Percentiles rank a stretch among this genome's conserved stretches.
These are phyloP conservation scores for Agrochola lychnidis DNA, from an alignment of 2,888 invertebrate genomes.

Conservation along the genomic window DNA sequence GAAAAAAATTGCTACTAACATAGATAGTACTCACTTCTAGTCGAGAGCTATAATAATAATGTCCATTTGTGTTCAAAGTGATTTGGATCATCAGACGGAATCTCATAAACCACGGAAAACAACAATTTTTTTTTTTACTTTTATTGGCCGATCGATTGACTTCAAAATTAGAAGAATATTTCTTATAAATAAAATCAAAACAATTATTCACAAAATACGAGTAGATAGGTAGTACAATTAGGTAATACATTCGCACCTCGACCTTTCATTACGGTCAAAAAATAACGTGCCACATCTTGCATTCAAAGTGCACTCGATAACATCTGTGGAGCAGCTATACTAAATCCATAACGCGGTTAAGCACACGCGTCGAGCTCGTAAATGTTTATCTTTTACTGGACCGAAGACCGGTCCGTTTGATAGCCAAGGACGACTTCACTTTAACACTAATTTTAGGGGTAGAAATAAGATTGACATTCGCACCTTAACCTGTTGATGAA, in stretches of 20 bases:
- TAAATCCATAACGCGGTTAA: slow-evolving; percentile 67
- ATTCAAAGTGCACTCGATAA: slow-evolving; percentile 46
- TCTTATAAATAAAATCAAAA: not conserved
- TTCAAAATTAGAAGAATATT: not conserved
- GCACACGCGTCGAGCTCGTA: slow-evolving; percentile 67
- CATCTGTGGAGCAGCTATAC: slow-evolving; percentile 55
- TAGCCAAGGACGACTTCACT: slow-evolving; percentile 58
- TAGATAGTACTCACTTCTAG: not conserved
- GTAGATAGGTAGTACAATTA: not conserved
- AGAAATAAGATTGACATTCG: slow-evolving; percentile 32
- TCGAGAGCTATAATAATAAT: not conserved
- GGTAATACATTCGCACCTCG: not conserved
- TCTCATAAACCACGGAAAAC: not conserved
- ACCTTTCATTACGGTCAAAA: slow-evolving; percentile 4
- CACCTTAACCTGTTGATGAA: slow-evolving; percentile 3
- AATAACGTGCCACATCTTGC: slow-evolving; percentile 53
- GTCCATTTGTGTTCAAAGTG: not conserved
- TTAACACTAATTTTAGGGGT: slow-evolving; percentile 22
- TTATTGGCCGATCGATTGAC: not conserved
- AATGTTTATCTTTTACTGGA: slow-evolving; percentile 63
- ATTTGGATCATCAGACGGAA: not conserved
- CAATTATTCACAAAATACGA: not conserved
- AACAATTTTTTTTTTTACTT: not conserved
- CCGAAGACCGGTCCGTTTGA: slow-evolving; percentile 62
- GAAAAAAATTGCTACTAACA: not conserved